These are phyloP conservation scores for Tiliacea citrago DNA, from an alignment of 2,888 invertebrate species.

Conservation along the genomic window DNA sequence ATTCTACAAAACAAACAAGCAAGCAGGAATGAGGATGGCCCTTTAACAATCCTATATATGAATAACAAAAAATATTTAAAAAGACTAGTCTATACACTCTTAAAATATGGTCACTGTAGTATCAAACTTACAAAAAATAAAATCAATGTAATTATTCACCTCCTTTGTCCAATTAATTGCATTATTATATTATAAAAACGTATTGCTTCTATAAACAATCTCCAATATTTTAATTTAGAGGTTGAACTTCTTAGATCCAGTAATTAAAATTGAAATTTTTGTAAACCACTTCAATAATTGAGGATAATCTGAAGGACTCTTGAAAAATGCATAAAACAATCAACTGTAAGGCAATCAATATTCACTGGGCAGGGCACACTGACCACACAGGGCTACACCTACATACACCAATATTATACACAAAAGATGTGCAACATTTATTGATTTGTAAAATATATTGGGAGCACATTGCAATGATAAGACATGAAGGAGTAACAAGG, in stretches of 20 bases:
- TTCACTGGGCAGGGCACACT: slow-evolving; percentile 34
- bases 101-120: background rate
- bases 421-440: slow-evolving; percentile 31
- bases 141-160: background rate
- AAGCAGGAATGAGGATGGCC: background rate
- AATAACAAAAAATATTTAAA: background rate
- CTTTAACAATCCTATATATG: background rate
- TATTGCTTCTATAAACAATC: background rate
- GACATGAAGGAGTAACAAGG: slow-evolving; percentile 63
- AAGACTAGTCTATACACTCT: background rate
- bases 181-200: background rate
- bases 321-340: slow-evolving; percentile 31
- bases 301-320: slow-evolving; percentile 8
- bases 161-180: slow-evolving; percentile 1
- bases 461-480: slow-evolving; percentile 51
- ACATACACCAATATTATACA: background rate
- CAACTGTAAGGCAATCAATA: slow-evolving; percentile 46
- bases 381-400: slow-evolving; percentile 14
- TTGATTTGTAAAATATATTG: slow-evolving; percentile 40
- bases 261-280: background rate
- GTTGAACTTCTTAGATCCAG: background rate
- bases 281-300: background rate
- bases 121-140: background rate
- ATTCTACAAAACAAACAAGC: background rate
- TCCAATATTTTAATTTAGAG: background rate